Evolutionary conservation across 2,797 vertebrate species (phyloP), one percentile per base, ranked within the genome.

Genomic region (Cossypha dichroa): DNA sequence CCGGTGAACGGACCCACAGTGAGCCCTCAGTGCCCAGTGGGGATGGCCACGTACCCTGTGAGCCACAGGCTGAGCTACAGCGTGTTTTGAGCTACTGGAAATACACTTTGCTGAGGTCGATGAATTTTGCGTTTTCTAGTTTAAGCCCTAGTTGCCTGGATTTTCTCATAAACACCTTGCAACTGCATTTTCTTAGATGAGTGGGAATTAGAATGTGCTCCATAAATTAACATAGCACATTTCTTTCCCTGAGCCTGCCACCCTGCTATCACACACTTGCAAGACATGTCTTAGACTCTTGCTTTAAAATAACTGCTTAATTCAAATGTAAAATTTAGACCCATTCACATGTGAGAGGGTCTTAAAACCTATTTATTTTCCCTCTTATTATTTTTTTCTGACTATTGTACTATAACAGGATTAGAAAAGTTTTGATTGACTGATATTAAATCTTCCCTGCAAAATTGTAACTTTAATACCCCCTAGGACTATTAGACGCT

Each of bases 361-460:
- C 59, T 86, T 88, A 68, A 90, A 87, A 72, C 22, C 84, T 52
- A 46, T 58, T 84, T 75, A 66, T 52, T 94, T 85, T 84, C 36
- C 38, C 63, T 45, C 22, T 15, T 31, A 43, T 2, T 5, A 20
- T 1, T 75, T 86, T 93, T 78, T 78, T 86, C 58, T 8, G 40
- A 68, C 64, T 54, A 66, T 81, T 90, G 62, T 81, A 55, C 43
- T 80, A 2, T 73, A 96, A 88, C 67, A 88, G 51, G 76, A 91
- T 91, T 90, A 88, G 69, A 72, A 48, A 96, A 95, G 66, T 96
- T 94, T 89, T 91, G 93, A 91, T 59, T 15, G 26, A 62, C 62
- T 75, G 66, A 72, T 72, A 69, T 72, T 75, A 94, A 93, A 88
- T 94, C 76, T 90, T 83, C 55, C 40, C 56, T 49, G 48, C 36